Evolutionary conservation across 1,140 invertebrate species (phyloP).

Genomic region (Hylaeus volcanicus): DNA sequence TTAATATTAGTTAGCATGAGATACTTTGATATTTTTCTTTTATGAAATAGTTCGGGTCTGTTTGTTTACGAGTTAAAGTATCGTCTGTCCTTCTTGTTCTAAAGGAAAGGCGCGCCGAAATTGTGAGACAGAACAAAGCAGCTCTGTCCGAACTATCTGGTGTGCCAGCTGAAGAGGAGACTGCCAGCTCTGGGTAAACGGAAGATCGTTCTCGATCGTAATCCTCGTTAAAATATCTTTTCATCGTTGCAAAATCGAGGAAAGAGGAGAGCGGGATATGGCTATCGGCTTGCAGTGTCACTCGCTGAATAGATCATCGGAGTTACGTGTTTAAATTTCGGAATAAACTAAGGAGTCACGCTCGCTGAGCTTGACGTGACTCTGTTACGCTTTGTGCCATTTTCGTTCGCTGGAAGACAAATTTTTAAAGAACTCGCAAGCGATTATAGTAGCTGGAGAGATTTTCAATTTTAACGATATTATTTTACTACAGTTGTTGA

Average conservation of each 20-base stretch:
- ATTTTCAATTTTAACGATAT: conserved; percentile 48
- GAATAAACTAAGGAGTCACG: conserved; percentile 15
- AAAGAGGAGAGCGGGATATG: conserved; percentile 38
- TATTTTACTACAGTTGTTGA: conserved; percentile 30
- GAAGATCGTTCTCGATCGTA: conserved; percentile 4
- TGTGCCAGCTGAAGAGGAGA: conserved; percentile 77
- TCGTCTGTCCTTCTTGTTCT: conserved; percentile 66
- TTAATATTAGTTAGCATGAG: conserved; percentile 55
- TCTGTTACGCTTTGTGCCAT: conserved; percentile 65
- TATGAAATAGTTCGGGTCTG: neutral
- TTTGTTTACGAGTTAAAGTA: neutral
- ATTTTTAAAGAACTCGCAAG: conserved; percentile 29
- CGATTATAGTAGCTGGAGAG: conserved; percentile 29
- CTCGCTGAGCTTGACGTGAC: conserved; percentile 34
- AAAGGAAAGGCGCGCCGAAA: conserved; percentile 91
- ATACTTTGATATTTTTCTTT: conserved; percentile 11
- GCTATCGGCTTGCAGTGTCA: conserved; percentile 39
- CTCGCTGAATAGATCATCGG: conserved; percentile 40
- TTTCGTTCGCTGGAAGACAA: conserved; percentile 42
- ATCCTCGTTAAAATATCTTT: conserved; percentile 42
- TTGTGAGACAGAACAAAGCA: conserved; percentile 92
- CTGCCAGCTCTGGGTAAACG: conserved; percentile 83
- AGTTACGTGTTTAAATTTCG: conserved; percentile 42
- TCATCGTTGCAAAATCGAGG: conserved; percentile 34
- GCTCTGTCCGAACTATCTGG: conserved; percentile 76